These are phyloP conservation scores for Perognathus longimembris DNA, from an alignment of 2,113 vertebrate genomes.

Conservation along the genomic window DNA sequence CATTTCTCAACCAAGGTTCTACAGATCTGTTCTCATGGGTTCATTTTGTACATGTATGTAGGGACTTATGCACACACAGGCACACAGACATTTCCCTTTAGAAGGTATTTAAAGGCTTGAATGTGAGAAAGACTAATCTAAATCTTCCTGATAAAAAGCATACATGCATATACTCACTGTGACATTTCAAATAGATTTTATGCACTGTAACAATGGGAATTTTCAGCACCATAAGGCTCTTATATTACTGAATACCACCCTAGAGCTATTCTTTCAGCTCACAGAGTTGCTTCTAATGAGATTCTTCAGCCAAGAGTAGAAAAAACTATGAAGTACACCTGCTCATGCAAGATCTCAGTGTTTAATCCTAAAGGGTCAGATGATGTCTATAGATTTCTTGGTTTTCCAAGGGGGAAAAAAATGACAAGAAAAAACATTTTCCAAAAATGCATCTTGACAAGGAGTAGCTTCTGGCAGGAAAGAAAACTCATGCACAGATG, in stretches of 20 bases:
- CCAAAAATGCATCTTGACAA: not conserved
- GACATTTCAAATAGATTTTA: slow-evolving; percentile 21
- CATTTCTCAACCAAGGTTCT: not conserved
- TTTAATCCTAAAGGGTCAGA: not conserved
- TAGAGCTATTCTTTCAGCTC: not conserved
- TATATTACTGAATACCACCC: not conserved
- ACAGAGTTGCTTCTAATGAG: not conserved
- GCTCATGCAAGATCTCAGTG: not conserved
- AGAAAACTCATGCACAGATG: not conserved
- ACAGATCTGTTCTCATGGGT: not conserved
- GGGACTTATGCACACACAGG: not conserved
- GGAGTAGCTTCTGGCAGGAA: not conserved
- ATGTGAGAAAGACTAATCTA: not conserved
- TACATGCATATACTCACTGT: not conserved
- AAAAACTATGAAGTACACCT: not conserved
- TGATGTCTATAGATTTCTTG: not conserved
- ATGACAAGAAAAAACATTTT: not conserved
- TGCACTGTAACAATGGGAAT: slow-evolving; percentile 12
- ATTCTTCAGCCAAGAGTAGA: not conserved
- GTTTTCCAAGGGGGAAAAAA: not conserved
- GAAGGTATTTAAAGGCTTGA: not conserved
- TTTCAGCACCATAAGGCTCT: not conserved
- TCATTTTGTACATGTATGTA: not conserved
- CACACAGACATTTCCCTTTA: not conserved
- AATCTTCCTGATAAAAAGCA: not conserved